Base-by-base conservation (phyloP, 2,113 vertebrate species). In the Poeciliopsis prolifica region DNA sequence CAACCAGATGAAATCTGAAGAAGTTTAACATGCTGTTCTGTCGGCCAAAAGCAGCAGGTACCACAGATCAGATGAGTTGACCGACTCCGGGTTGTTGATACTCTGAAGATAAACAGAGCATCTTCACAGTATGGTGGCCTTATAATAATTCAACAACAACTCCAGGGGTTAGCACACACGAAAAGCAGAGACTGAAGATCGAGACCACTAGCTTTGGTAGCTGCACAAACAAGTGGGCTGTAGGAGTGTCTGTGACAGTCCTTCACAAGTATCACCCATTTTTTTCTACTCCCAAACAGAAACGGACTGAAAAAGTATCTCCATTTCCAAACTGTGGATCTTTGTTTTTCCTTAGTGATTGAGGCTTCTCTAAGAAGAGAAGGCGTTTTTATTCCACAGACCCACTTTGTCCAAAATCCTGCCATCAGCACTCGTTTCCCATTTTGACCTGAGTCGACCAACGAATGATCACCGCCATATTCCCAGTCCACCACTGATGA, bases 81-180 rank as follows among this genome's bases (percentile, higher is more conserved):
- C 65, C 83, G 87, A 93, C 92, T 91, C 90, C 87, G 90, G 91
- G 92, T 92, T 94, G 92, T 92, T 93, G 92, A 93, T 92, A 94
- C 94, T 94, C 61, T 93, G 92, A 94, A 93, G 86, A 87, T 78
- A 85, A 90, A 92, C 68, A 37, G 73, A 86, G 86, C 86, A 76
- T 89, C 83, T 85, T 90, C 86, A 87, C 88, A 84, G 94, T 93
- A 92, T 90, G 90, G 94, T 95, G 94, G 95, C 95, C 95, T 95
- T 95, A 95, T 94, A 93, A 93, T 91, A 88, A 93, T 93, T 89
- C 86, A 82, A 89, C 88, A 91, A 88, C 90, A 91, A 91, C 88
- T 86, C 90, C 85, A 86, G 86, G 77, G 89, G 85, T 83, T 77
- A 91, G 82, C 79, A 89, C 75, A 67, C 37, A 40, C 29, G 8